These are phyloP conservation scores for Eristalinus sepulchralis DNA, from an alignment of 2,888 invertebrate species.

Conservation along the genomic window DNA sequence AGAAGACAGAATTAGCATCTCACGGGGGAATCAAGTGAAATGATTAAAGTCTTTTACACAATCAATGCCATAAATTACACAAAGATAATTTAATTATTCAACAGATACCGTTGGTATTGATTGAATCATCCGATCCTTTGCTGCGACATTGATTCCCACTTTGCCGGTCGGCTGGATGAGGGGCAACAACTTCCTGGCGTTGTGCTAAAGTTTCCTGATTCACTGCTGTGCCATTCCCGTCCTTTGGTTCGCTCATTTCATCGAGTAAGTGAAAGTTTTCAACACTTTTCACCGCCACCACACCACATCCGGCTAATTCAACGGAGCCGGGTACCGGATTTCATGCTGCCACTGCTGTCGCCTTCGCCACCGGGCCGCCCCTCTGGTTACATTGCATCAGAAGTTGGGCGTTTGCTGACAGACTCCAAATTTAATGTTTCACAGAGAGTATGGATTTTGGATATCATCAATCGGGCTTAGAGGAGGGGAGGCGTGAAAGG, in stretches of 20 bases:
- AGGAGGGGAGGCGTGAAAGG: too few relatives aligned
- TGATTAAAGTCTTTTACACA: conserved; percentile 31
- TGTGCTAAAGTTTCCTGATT: conserved; percentile 49
- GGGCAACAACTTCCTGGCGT: conserved; percentile 47
- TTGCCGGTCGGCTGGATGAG: conserved; percentile 34
- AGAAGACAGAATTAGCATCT: neutral
- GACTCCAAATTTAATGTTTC: neutral
- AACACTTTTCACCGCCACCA: conserved; percentile 46
- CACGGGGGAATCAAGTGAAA: neutral
- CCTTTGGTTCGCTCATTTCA: neutral
- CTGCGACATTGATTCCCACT: conserved; percentile 67
- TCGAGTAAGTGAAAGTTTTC: conserved; percentile 57
- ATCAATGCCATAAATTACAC: conserved; percentile 60
- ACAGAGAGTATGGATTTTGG: neutral
- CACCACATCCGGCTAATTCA: conserved; percentile 64
- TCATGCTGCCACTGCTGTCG: neutral
- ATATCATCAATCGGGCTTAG: neutral
- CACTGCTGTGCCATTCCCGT: conserved; percentile 13
- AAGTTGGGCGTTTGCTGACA: neutral
- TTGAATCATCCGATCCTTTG: conserved; percentile 54
- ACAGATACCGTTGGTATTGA: conserved; percentile 49
- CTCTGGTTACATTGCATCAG: neutral
- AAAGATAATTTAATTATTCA: conserved; percentile 65
- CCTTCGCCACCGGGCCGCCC: neutral
- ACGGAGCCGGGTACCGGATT: neutral